Evolutionary conservation across 1,140 invertebrate genomes (phyloP), one percentile per base, ranked within the genome.

Genomic region (Apis laboriosa): DNA sequence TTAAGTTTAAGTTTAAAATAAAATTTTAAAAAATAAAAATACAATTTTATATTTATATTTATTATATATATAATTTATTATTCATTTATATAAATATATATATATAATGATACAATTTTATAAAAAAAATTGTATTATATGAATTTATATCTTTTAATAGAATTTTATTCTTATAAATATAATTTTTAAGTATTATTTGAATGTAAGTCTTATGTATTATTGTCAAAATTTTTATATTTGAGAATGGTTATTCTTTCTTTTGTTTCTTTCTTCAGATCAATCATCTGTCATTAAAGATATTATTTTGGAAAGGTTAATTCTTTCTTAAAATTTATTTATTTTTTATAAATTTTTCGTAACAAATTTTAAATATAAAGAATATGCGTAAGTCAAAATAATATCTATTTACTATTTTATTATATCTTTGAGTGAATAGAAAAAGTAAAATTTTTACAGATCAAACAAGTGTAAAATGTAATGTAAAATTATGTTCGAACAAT

Each of bases 221-320:
- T 4, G 11, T 13, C 11, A 3, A 73, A 15, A 7, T 15, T 58
- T 43, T 5, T 43, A 43, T 56, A 28, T 67, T 64, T 15, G 21
- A 61, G 17, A 17, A 43, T 21, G n/a, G 28, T 3, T 17, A 49
- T 13, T 28, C 19, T 24, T 17, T 82, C 28, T 21, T 77, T 82
- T 61, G 73, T 81, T 81, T 68, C 9, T 17, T 58, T 21, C 1
- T 51, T 60, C 1, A 43, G 11, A 64, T 74, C 28, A 49, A 51
- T 78, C 43, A 24, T 56, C 34, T 78, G 56, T 56, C 15, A n/a
- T n/a, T 1, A 82, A 61, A 75, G 58, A 13, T 67, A 51, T 81
- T 19, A 51, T 24, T 76, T 43, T 60, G 24, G 12, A 51, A 81
- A 76, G 64, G 64, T 82, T 82, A 82, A 82, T 55, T 55, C 12